Percentiles rank a stretch among this genome's conserved stretches.
Conservation (phyloP, 2,113 vertebrate genomes). For the Petaurus breviceps region DNA sequence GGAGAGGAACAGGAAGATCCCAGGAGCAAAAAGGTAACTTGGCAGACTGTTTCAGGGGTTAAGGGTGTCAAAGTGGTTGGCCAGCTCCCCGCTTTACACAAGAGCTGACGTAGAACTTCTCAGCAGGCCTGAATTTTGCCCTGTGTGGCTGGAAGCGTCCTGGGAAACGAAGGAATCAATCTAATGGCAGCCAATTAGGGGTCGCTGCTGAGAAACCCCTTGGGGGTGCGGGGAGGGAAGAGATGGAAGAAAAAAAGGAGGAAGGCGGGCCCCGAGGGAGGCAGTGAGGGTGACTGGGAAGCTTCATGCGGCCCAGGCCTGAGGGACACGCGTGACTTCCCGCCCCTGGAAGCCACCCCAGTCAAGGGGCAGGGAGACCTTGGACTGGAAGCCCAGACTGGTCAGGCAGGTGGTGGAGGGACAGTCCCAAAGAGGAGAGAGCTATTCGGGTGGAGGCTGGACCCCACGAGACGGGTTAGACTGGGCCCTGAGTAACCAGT, state of each 20-base stretch:
- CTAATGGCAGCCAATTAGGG: background rate
- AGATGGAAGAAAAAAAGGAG: background rate
- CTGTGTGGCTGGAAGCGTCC: background rate
- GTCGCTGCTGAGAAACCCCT: background rate
- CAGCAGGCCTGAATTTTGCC: background rate
- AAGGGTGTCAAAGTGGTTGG: background rate
- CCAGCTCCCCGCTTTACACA: background rate
- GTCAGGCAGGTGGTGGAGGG: background rate
- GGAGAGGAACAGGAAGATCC: background rate
- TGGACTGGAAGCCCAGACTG: background rate
- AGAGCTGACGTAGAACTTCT: background rate
- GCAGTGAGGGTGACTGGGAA: background rate
- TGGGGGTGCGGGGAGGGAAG: background rate
- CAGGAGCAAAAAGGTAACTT: background rate
- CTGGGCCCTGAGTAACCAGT: background rate
- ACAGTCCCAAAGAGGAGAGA: background rate
- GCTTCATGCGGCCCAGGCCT: background rate
- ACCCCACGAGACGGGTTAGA: background rate
- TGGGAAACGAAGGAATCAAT: background rate
- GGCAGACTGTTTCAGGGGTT: background rate
- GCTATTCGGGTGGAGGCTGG: background rate
- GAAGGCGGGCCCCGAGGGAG: background rate
- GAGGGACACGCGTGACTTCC: background rate
- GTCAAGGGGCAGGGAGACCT: background rate
- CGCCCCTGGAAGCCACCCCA: background rate